Evolutionary conservation across 2,113 vertebrate genomes (phyloP).

Genomic region (Perca schrenkii): DNA sequence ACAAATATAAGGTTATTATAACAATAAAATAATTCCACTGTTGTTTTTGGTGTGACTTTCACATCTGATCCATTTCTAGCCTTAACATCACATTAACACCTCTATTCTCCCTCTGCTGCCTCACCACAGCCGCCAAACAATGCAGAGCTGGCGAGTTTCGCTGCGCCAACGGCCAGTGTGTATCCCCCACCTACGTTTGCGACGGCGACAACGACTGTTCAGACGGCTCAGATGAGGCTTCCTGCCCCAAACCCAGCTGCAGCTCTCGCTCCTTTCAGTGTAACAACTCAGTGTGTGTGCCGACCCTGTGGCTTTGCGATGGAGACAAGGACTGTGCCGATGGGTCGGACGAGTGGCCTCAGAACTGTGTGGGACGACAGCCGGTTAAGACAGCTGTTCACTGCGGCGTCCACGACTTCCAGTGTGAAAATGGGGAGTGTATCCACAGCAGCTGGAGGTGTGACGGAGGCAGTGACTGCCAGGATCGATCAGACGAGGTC

Average conservation of each 20-base stretch:
- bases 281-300: conserved; percentile 84
- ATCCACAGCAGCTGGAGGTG: conserved; percentile 87
- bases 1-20: neutral
- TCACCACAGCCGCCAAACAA: conserved; percentile 76
- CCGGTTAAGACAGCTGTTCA: accelerated
- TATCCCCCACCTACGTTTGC: conserved; percentile 84
- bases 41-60: neutral
- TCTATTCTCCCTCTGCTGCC: neutral
- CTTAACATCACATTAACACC: neutral
- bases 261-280: conserved; percentile 82
- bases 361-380: conserved; percentile 68
- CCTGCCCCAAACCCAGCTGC: conserved; percentile 84
- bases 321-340: conserved; percentile 86
- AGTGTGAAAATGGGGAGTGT: conserved; percentile 86
- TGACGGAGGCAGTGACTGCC: conserved; percentile 85
- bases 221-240: conserved; percentile 86
- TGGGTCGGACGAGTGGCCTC: conserved; percentile 87
- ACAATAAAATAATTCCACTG: neutral
- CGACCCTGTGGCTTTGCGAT: conserved; percentile 86
- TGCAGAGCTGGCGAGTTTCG: conserved; percentile 83
- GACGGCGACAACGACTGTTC: conserved; percentile 87
- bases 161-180: conserved; percentile 86
- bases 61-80: neutral
- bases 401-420: conserved; percentile 83
- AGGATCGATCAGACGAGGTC: conserved; percentile 87